Evolutionary conservation across 2,797 vertebrate genomes (phyloP), one percentile per base, ranked within the genome.

Genomic region (Rachycentron canadum): DNA sequence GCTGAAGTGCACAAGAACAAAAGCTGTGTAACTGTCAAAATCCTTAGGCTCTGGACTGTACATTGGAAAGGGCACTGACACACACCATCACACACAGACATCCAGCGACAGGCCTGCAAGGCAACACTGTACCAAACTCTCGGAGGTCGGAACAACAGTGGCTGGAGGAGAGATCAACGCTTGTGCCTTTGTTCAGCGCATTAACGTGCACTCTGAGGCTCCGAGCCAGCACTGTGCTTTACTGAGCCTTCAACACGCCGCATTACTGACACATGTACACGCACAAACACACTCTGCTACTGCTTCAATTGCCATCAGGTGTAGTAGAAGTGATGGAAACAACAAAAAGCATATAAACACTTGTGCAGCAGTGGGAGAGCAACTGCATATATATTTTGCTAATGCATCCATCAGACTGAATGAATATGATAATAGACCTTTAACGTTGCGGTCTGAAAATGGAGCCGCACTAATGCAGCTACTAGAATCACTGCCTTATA

Each of bases 141-240:
- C 26, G 6, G 65, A 81, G 80, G 83, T 85, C 40, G 10, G 76
- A 72, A 90, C 87, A 78, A 77, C 67, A 47, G 67, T 30, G 16
- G 79, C 85, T 81, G 4, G 47, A 43, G 79, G 87, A 79, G 40
- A 66, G 7, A 56, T 12, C 3, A 57, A 23, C 52, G 32, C 69
- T 38, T 73, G 60, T 66, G 78, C 26, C 36, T 84, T 72, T 78
- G 65, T 73, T 69, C 38, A 41, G 72, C 70, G 60, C 58, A 76
- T 73, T 17, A 52, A 62, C 26, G 11, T 12, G n/a, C 68, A 69
- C 49, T 2, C 68, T 21, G 69, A 50, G 1, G 10, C 41, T 64
- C 16, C 52, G 52, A 59, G 79, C 21, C 13, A 55, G 61, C 52
- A 34, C 17, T 34, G 49, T 66, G 21, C 34, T 21, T 30, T 49